phyloP scores from a whole-genome alignment of 1,140 invertebrate species.

The Muscidifurax raptorellus region DNA sequence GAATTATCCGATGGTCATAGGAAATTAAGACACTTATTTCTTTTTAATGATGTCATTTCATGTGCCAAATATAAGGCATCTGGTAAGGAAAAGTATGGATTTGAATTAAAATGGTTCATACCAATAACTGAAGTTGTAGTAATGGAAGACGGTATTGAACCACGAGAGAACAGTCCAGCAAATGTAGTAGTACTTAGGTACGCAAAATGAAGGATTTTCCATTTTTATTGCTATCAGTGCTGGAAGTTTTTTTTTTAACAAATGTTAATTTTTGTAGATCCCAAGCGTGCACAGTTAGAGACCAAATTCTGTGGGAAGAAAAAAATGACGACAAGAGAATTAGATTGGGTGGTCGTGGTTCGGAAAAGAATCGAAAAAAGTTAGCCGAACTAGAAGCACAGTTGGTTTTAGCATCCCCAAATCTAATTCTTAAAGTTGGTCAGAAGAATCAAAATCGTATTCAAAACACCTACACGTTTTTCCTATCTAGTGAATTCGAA shows the following conservation, averaged over 20 bases:
- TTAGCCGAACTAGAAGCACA: conserved; percentile 91
- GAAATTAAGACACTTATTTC: conserved; percentile 93
- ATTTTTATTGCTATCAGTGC: conserved; percentile 3
- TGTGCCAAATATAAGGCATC: conserved; percentile 96
- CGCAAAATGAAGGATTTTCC: conserved; percentile 28
- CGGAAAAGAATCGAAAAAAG: conserved; percentile 92
- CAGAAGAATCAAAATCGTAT: conserved; percentile 81
- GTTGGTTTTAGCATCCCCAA: conserved; percentile 91
- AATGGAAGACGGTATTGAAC: conserved; percentile 83
- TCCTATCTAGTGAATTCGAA: conserved; percentile 95
- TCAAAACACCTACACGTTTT: conserved; percentile 86
- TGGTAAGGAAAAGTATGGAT: conserved; percentile 90
- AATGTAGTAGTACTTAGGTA: conserved; percentile 87
- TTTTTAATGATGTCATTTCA: conserved; percentile 96
- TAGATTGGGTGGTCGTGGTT: conserved; percentile 80
- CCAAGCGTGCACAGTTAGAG: conserved; percentile 89
- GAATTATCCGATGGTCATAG: conserved; percentile 91
- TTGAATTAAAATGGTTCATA: conserved; percentile 95
- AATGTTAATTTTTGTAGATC: conserved; percentile 74
- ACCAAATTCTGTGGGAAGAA: conserved; percentile 88
- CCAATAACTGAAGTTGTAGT: conserved; percentile 86
- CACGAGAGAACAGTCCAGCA: conserved; percentile 83
- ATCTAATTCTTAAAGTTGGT: conserved; percentile 87
- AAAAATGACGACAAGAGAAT: conserved; percentile 81
- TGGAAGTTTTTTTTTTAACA: neutral